phyloP scores from a whole-genome alignment of 2,113 vertebrate genomes.

The Hippocampus mohnikei region DNA sequence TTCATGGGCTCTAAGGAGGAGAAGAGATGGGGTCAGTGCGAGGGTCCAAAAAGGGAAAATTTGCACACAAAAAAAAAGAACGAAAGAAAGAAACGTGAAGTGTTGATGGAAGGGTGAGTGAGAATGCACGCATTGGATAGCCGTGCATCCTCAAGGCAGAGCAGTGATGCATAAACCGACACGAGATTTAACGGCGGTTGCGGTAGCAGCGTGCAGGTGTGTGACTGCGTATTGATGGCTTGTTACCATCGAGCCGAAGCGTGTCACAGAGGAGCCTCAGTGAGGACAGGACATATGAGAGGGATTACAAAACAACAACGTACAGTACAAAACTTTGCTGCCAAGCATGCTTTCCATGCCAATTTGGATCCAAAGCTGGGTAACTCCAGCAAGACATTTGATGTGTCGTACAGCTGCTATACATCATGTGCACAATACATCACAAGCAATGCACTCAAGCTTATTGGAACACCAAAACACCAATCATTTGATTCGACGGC shows the following conservation, averaged over 20 bases:
- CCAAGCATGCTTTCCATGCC: constrained; percentile 43
- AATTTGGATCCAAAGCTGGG: constrained; percentile 50
- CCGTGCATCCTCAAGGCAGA: constrained; percentile 65
- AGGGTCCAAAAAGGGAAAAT: constrained; percentile 20
- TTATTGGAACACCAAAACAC: constrained; percentile 37
- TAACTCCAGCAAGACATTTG: constrained; percentile 47
- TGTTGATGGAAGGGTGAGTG: constrained; percentile 42
- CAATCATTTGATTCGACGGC: constrained; percentile 25
- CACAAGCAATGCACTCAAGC: constrained; percentile 30
- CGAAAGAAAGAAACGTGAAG: constrained; percentile 37
- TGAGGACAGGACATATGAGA: constrained; percentile 38
- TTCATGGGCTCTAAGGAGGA: constrained; percentile 37
- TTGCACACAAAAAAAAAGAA: too few relatives aligned
- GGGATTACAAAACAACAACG: constrained; percentile 19
- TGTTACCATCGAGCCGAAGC: constrained; percentile 67
- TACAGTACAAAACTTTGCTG: constrained; percentile 35
- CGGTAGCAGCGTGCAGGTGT: not conserved
- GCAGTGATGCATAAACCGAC: constrained; percentile 75
- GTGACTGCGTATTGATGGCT: constrained; percentile 70
- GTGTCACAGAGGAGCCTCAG: constrained; percentile 51
- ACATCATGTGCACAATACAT: constrained; percentile 26
- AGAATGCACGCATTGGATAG: constrained; percentile 66
- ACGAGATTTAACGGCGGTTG: constrained; percentile 26
- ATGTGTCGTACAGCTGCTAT: constrained; percentile 41
- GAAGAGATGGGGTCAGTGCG: not conserved